These are phyloP conservation scores for Colistium nudipinnis DNA, from an alignment of 2,113 vertebrate species.

Conservation along the genomic window DNA sequence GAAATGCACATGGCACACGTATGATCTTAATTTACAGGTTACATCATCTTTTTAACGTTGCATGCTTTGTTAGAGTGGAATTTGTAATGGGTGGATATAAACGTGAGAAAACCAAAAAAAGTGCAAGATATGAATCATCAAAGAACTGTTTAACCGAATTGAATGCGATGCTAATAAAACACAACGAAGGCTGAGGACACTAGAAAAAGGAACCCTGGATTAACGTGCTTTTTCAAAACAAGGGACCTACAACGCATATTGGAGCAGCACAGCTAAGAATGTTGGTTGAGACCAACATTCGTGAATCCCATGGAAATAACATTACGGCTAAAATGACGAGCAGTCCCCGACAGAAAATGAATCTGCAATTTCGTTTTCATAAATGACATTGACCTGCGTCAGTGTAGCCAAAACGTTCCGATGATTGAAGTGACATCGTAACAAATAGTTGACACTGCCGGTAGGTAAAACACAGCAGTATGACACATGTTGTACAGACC, in stretches of 20 bases:
- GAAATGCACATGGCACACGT: conserved; percentile 19
- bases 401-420: too few relatives aligned
- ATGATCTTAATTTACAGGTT: conserved; percentile 16
- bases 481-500: background rate
- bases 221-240: background rate
- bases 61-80: conserved; percentile 47
- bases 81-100: background rate
- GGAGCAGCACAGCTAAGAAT: background rate
- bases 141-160: conserved; percentile 8
- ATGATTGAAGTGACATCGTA: background rate
- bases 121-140: background rate
- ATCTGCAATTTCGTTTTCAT: too few relatives aligned
- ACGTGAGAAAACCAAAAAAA: background rate
- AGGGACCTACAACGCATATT: background rate
- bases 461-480: background rate
- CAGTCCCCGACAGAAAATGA: too few relatives aligned
- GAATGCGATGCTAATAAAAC: background rate
- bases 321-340: too few relatives aligned
- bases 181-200: conserved; percentile 8
- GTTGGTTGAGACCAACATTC: background rate
- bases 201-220: background rate
- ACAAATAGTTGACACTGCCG: background rate
- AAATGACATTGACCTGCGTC: too few relatives aligned
- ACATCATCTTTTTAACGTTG: conserved; percentile 30
- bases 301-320: background rate